Percentiles rank a stretch among this genome's conserved stretches.
phyloP scores from a whole-genome alignment of 2,888 invertebrate species.

The Escarpia spicata region DNA sequence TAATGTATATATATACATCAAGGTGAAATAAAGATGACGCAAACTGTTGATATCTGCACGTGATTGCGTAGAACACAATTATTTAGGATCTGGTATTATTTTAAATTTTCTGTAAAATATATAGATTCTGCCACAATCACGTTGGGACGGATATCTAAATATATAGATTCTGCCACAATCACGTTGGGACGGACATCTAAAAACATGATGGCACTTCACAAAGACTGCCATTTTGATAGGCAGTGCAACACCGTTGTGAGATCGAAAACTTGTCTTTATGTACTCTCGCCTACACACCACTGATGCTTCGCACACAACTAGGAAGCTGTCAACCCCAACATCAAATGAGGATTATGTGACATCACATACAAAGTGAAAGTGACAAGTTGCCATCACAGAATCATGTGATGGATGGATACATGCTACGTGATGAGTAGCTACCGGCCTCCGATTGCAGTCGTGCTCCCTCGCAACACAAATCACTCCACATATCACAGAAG shows the following conservation, averaged over 20 bases:
- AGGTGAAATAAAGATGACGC: constrained; percentile 7
- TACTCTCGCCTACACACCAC: neutral
- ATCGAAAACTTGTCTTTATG: neutral
- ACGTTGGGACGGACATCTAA: neutral
- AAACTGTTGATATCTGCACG: neutral
- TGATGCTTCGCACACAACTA: neutral
- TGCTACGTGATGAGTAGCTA: neutral
- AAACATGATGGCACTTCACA: neutral
- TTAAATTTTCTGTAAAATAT: neutral
- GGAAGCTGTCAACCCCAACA: neutral
- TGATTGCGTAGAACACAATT: neutral
- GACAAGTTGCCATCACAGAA: neutral
- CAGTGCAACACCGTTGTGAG: neutral
- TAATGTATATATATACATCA: no score
- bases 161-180: neutral
- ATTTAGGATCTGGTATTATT: neutral
- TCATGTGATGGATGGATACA: neutral
- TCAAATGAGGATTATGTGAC: no score
- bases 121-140: constrained; percentile 1
- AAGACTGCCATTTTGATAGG: neutral
- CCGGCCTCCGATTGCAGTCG: neutral
- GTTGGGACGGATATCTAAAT: neutral
- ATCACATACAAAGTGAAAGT: no score
- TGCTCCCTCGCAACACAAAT: neutral
- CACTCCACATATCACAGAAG: neutral